Percentiles rank a stretch among this genome's conserved stretches.
Evolutionary conservation across 2,888 invertebrate genomes (phyloP).

Genomic region (Drosophila histrio): DNA sequence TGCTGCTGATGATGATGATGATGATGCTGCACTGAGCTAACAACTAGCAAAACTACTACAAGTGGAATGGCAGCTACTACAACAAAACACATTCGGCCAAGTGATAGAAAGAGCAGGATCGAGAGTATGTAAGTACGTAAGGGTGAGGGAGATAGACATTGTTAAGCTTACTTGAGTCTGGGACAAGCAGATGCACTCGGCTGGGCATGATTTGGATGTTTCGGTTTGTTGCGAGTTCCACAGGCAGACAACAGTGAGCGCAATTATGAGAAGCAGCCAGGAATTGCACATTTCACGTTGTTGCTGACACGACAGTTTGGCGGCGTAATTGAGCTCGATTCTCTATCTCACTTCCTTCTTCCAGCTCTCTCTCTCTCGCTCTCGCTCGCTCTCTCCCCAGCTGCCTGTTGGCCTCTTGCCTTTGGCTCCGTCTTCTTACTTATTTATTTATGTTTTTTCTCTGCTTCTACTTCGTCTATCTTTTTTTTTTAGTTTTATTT

Average conservation of each 20-base stretch:
- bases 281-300: slow-evolving; percentile 85
- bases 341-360: slow-evolving; percentile 41
- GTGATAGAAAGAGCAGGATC: not conserved
- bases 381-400: slow-evolving; percentile 29
- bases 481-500: slow-evolving; percentile 21
- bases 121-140: no score
- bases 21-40: slow-evolving; percentile 16
- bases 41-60: slow-evolving; percentile 39
- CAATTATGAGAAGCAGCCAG: slow-evolving; percentile 84
- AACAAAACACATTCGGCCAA: slow-evolving; percentile 24
- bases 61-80: slow-evolving; percentile 25
- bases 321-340: slow-evolving; percentile 77
- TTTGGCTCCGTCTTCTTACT: slow-evolving; percentile 36
- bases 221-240: slow-evolving; percentile 84
- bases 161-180: slow-evolving; percentile 90
- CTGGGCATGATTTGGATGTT: slow-evolving; percentile 88
- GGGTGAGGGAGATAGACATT: slow-evolving; percentile 38
- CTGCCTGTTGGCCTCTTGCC: slow-evolving; percentile 54
- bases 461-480: slow-evolving; percentile 1
- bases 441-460: slow-evolving; percentile 69
- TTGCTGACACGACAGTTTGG: slow-evolving; percentile 79
- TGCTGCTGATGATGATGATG: slow-evolving; percentile 1
- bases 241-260: slow-evolving; percentile 84
- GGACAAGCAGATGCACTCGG: slow-evolving; percentile 93
- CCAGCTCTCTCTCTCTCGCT: slow-evolving; percentile 15